These are phyloP conservation scores for Seira ritae DNA, from an alignment of 2,888 invertebrate genomes.

Conservation along the genomic window DNA sequence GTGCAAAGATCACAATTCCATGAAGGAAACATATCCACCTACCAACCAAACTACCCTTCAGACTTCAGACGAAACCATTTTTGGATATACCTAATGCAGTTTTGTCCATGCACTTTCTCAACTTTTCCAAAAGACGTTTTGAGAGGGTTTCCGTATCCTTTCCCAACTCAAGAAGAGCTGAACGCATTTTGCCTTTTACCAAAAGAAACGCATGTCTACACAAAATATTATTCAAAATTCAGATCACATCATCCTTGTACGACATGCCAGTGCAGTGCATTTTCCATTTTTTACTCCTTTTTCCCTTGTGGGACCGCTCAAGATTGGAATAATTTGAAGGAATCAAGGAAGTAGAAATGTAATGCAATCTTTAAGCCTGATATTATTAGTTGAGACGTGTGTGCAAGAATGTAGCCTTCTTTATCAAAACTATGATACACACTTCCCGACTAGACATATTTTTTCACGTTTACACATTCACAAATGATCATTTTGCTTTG, in stretches of 20 bases:
- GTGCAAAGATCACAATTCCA: not conserved
- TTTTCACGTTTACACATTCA: too few relatives aligned
- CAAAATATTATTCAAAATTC: too few relatives aligned
- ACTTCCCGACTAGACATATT: too few relatives aligned
- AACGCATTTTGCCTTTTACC: too few relatives aligned
- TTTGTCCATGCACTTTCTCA: not conserved
- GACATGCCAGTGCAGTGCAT: not conserved
- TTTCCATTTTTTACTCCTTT: slow-evolving; percentile 39
- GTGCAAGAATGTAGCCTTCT: not conserved
- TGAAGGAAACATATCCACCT: not conserved
- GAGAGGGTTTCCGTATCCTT: too few relatives aligned
- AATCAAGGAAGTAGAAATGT: slow-evolving; percentile 26
- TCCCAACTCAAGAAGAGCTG: too few relatives aligned
- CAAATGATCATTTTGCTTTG: not conserved
- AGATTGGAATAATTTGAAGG: slow-evolving; percentile 29
- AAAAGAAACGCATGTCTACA: too few relatives aligned
- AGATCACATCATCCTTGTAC: slow-evolving; percentile 57
- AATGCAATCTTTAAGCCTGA: slow-evolving; percentile 50
- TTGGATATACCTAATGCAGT: not conserved
- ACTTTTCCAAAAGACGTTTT: too few relatives aligned
- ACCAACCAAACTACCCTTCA: slow-evolving; percentile 10
- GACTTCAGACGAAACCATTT: not conserved
- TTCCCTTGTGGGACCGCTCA: slow-evolving; percentile 54
- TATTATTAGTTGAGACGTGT: slow-evolving; percentile 40
- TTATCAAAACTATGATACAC: slow-evolving; percentile 40